These are phyloP conservation scores for Allolobophora icterica DNA, from an alignment of 2,888 invertebrate genomes.

Conservation along the genomic window DNA sequence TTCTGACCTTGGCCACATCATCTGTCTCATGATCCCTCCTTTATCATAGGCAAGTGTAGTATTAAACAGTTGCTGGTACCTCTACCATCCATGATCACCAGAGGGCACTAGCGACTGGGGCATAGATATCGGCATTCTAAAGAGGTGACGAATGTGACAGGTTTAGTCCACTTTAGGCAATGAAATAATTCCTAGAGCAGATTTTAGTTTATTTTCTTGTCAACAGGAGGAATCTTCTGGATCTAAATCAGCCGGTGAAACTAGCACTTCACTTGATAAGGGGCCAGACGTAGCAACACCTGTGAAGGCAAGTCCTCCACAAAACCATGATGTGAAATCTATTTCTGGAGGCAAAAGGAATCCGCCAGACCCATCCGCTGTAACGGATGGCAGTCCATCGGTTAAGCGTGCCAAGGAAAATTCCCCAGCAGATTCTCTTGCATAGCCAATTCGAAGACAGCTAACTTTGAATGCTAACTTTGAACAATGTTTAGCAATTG, in stretches of 20 bases:
- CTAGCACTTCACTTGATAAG: neutral
- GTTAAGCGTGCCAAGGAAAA: neutral
- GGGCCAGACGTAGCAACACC: neutral
- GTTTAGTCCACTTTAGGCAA: too few species aligned
- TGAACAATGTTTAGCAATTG: neutral
- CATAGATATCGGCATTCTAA: too few species aligned
- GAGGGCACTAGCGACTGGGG: too few species aligned
- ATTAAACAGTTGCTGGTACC: too few species aligned
- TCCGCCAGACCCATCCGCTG: neutral
- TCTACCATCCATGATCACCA: too few species aligned
- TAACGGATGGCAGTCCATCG: neutral
- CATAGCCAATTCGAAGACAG: neutral
- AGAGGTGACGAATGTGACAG: too few species aligned
- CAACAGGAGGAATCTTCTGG: neutral
- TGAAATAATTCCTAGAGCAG: neutral
- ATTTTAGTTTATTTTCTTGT: neutral
- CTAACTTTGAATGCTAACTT: too few species aligned
- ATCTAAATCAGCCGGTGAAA: neutral
- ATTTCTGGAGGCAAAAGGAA: slow-evolving; percentile 20
- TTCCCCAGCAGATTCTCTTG: neutral
- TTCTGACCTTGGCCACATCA: too few species aligned
- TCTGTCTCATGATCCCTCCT: too few species aligned
- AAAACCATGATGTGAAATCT: neutral
- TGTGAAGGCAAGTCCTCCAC: neutral
- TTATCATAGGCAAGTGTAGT: too few species aligned